These are phyloP conservation scores for Trissolcus japonicus DNA, from an alignment of 2,888 invertebrate genomes.

Conservation along the genomic window DNA sequence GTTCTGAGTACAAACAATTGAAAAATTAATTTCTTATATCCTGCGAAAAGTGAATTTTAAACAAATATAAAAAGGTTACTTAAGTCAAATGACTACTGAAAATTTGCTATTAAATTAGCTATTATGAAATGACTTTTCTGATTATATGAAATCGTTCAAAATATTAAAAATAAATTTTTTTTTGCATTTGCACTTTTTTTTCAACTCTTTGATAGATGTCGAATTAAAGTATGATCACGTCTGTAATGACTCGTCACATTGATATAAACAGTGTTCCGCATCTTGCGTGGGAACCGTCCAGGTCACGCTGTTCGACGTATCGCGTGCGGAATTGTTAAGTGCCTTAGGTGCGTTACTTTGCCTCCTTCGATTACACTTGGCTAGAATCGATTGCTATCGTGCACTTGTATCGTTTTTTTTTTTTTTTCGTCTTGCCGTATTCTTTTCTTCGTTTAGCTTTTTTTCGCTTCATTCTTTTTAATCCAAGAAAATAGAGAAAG, in stretches of 20 bases:
- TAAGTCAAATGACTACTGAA: too few species aligned
- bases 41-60: too few species aligned
- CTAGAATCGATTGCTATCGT: constrained; percentile 61
- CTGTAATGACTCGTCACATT: constrained; percentile 68
- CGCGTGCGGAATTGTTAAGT: constrained; percentile 73
- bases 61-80: too few species aligned
- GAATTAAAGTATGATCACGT: constrained; percentile 74
- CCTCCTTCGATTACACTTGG: constrained; percentile 58
- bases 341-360: constrained; percentile 63
- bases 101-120: too few species aligned
- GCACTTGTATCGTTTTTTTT: constrained; percentile 57
- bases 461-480: background rate
- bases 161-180: background rate
- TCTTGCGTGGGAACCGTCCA: constrained; percentile 74
- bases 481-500: constrained; percentile 17
- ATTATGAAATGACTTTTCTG: too few species aligned
- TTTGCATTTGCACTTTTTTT: constrained; percentile 13
- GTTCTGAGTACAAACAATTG: too few species aligned
- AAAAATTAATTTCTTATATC: too few species aligned
- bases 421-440: constrained; percentile 13
- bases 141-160: too few species aligned
- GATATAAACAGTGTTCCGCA: constrained; percentile 69
- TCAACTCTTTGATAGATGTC: constrained; percentile 39
- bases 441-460: constrained; percentile 5
- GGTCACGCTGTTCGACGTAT: constrained; percentile 71